These are phyloP conservation scores for Notodonta dromedarius DNA, from an alignment of 2,888 invertebrate genomes.

Conservation along the genomic window DNA sequence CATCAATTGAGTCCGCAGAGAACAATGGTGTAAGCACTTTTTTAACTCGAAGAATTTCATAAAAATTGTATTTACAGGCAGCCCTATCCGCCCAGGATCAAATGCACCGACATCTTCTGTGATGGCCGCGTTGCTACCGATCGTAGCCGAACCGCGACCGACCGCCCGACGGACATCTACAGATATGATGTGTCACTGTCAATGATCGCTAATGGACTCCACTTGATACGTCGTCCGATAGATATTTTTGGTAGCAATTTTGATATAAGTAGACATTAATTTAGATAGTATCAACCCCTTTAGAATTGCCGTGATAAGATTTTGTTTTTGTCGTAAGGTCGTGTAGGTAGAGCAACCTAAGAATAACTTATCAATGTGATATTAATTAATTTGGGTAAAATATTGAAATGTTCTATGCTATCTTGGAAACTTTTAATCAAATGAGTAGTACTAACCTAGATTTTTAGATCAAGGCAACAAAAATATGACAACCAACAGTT, in stretches of 20 bases:
- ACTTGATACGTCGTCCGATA: constrained; percentile 21
- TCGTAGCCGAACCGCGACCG: constrained; percentile 16
- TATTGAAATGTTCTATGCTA: too few relatives aligned
- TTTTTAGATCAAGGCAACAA: too few relatives aligned
- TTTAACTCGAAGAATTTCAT: too few relatives aligned
- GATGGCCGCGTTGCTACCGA: constrained; percentile 27
- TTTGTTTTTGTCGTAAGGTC: too few relatives aligned
- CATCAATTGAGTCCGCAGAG: too few relatives aligned
- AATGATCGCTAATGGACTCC: constrained; percentile 24
- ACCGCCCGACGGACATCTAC: constrained; percentile 15
- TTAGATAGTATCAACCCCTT: constrained; percentile 4
- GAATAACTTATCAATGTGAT: too few relatives aligned
- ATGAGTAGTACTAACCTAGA: too few relatives aligned
- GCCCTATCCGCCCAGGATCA: constrained; percentile 39
- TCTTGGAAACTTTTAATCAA: too few relatives aligned
- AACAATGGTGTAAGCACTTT: too few relatives aligned
- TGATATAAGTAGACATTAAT: constrained; percentile 6
- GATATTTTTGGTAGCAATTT: constrained; percentile 13
- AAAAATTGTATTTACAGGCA: constrained; percentile 2
- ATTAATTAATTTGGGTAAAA: too few relatives aligned
- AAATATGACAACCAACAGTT: not conserved
- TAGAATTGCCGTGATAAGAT: not conserved
- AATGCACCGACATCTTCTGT: constrained; percentile 38
- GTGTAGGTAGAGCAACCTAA: too few relatives aligned
- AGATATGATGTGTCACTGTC: constrained; percentile 34